These are phyloP conservation scores for Druon quercuslanigerum DNA, from an alignment of 1,140 invertebrate genomes.

Conservation along the genomic window DNA sequence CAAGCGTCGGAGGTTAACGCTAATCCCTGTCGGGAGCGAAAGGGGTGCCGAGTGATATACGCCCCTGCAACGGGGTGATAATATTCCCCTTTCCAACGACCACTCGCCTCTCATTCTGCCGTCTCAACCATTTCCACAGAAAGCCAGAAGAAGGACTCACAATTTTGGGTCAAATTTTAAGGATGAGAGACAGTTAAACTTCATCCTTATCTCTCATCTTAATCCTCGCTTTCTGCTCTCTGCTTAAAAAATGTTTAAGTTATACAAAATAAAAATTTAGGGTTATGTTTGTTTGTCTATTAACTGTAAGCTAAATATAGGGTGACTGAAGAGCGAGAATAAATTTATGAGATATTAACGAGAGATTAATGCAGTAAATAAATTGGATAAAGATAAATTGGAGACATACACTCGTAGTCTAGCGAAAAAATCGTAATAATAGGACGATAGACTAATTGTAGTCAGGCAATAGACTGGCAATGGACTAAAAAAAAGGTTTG, in stretches of 20 bases:
- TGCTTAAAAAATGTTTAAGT: background rate
- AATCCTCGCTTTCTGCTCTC: background rate
- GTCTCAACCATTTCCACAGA: constrained; percentile 46
- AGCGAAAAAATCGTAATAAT: too few relatives aligned
- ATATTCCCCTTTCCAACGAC: constrained; percentile 62
- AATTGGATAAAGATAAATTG: too few relatives aligned
- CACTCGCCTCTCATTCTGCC: constrained; percentile 49
- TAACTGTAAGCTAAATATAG: too few relatives aligned
- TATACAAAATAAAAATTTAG: background rate
- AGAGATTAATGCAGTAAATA: too few relatives aligned
- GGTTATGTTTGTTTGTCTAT: background rate
- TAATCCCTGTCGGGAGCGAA: constrained; percentile 70
- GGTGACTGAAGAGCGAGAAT: too few relatives aligned
- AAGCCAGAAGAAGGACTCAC: constrained; percentile 31
- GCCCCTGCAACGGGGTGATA: constrained; percentile 70
- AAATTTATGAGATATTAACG: too few relatives aligned
- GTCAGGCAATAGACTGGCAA: too few relatives aligned
- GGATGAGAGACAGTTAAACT: background rate
- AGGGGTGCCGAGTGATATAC: constrained; percentile 72
- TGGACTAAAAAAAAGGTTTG: too few relatives aligned
- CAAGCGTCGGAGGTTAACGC: constrained; percentile 69
- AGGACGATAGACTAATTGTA: too few relatives aligned
- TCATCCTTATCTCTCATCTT: background rate
- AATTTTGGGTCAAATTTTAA: constrained; percentile 18
- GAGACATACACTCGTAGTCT: too few relatives aligned